Percentiles rank a stretch among this genome's conserved stretches.
Evolutionary conservation across 2,888 invertebrate species (phyloP).

Genomic region (Idaea straminata): DNA sequence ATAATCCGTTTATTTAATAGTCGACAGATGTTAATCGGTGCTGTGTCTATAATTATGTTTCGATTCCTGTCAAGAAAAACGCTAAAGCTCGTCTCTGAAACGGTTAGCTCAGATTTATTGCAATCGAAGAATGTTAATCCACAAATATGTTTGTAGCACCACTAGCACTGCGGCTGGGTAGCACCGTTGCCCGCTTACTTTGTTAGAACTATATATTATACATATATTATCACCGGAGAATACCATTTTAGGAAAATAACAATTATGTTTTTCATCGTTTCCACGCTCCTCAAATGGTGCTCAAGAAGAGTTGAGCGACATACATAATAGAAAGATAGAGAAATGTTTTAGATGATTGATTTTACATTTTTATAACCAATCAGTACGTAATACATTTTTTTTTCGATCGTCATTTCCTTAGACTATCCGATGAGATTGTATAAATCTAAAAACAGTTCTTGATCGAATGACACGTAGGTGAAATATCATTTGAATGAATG

Average conservation of each 20-base stretch:
- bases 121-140: constrained; percentile 35
- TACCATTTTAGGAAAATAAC: background rate
- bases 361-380: background rate
- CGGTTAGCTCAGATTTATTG: constrained; percentile 46
- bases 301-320: background rate
- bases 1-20: constrained; percentile 77
- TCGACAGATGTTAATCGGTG: constrained; percentile 79
- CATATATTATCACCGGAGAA: background rate
- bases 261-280: constrained; percentile 1
- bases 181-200: background rate
- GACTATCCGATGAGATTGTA: no score
- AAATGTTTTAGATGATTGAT: background rate
- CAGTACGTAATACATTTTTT: no score
- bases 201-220: background rate
- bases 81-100: constrained; percentile 44
- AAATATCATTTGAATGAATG: no score
- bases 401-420: no score
- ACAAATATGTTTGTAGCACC: constrained; percentile 16
- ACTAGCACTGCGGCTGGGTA: background rate
- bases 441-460: no score
- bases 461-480: no score
- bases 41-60: constrained; percentile 73
- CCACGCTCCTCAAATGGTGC: background rate
- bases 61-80: constrained; percentile 70
- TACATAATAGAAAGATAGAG: background rate